Evolutionary conservation across 2,888 invertebrate species (phyloP).

Genomic region (Malachius bipustulatus): DNA sequence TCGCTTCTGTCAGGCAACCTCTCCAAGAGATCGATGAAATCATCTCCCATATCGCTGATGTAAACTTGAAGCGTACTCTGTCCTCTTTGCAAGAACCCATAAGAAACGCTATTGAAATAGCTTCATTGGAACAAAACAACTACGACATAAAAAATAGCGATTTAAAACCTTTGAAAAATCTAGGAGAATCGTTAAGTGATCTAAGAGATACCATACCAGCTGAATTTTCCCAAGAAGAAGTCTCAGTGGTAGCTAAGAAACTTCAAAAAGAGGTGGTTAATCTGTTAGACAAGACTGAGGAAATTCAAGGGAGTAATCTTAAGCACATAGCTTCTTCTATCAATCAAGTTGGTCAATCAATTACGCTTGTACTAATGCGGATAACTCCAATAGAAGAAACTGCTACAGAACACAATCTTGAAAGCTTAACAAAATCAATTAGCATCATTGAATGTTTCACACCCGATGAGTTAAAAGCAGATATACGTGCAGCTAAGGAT

Average conservation of each 20-base stretch:
- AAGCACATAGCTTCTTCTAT: constrained; percentile 19
- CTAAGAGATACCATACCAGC: constrained; percentile 16
- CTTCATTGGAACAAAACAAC: constrained; percentile 29
- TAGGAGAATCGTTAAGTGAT: constrained; percentile 14
- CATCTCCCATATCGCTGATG: constrained; percentile 24
- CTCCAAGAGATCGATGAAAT: constrained; percentile 27
- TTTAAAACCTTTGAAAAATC: constrained; percentile 16
- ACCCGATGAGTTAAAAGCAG: too few relatives aligned
- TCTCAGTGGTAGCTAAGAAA: constrained; percentile 14
- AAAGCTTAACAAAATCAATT: constrained; percentile 10
- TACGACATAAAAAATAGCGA: constrained; percentile 25
- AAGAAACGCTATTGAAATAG: constrained; percentile 30
- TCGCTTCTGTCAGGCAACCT: constrained; percentile 22
- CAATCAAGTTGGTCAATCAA: constrained; percentile 15
- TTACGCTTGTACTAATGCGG: constrained; percentile 6
- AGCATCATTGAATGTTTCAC: too few relatives aligned
- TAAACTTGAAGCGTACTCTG: constrained; percentile 22
- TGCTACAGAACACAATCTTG: constrained; percentile 10
- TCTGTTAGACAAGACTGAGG: constrained; percentile 14
- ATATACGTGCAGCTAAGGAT: too few relatives aligned
- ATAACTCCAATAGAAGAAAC: constrained; percentile 11
- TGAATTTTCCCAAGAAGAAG: constrained; percentile 12
- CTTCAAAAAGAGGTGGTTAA: constrained; percentile 13
- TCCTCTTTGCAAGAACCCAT: constrained; percentile 25
- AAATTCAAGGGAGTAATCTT: constrained; percentile 18